phyloP scores from a whole-genome alignment of 2,888 invertebrate genomes.

The Ryuthela nishihirai region DNA sequence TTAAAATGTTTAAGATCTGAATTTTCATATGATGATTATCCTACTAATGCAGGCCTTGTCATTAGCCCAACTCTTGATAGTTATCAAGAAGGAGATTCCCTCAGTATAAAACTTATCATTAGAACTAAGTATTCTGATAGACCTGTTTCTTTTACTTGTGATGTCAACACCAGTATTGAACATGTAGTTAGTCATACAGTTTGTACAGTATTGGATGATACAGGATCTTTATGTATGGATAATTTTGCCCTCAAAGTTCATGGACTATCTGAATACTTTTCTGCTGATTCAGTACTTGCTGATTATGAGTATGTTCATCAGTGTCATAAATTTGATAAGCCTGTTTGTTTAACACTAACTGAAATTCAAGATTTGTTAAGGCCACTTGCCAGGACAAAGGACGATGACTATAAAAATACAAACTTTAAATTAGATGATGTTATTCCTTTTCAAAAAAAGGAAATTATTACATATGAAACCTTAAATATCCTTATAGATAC shows the following conservation, averaged over 20 bases:
- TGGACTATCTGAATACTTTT: constrained; percentile 84
- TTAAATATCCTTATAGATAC: constrained; percentile 77
- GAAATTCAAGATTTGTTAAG: constrained; percentile 62
- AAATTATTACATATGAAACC: constrained; percentile 74
- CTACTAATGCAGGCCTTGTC: constrained; percentile 81
- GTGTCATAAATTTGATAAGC: constrained; percentile 87
- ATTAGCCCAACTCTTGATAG: constrained; percentile 82
- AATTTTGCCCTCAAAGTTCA: constrained; percentile 71
- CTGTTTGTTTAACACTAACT: constrained; percentile 67
- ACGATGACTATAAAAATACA: constrained; percentile 75
- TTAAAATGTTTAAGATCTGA: constrained; percentile 48
- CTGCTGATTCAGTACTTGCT: constrained; percentile 73
- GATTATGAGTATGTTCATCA: constrained; percentile 92
- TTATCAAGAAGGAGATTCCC: constrained; percentile 68
- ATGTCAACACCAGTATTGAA: constrained; percentile 53
- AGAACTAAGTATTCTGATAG: constrained; percentile 55
- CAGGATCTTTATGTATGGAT: constrained; percentile 44
- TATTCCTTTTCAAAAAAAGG: constrained; percentile 68
- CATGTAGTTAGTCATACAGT: constrained; percentile 53
- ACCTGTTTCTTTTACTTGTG: constrained; percentile 85
- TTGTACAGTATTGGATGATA: constrained; percentile 48
- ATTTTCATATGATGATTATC: constrained; percentile 68
- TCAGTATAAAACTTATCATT: constrained; percentile 85
- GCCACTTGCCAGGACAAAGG: constrained; percentile 51
- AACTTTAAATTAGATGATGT: constrained; percentile 72